Base-by-base conservation (phyloP, 2,113 vertebrate species). In the Haliaeetus leucogaster region DNA sequence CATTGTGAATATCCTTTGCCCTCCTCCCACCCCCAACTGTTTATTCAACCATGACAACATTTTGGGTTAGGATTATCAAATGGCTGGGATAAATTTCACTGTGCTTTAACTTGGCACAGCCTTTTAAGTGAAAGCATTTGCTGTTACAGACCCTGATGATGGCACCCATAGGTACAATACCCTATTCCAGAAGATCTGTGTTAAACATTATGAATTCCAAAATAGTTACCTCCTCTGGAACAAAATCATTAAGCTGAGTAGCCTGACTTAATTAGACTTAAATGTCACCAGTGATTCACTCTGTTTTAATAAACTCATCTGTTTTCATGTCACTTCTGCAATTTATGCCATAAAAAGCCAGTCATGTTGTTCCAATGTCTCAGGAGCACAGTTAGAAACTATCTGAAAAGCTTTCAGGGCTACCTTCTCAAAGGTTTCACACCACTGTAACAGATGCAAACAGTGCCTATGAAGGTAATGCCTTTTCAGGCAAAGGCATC, bases 261-360 rank as follows among this genome's bases (percentile, higher is more conserved):
- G 93, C 67, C 59, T 81, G 93, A 89, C 96, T 96, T 96, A 97
- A 97, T 98, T 95, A 97, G 82, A 95, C 82, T 97, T 95, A 95
- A 97, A 97, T 97, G 89, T 86, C 97, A 97, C 53, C 90, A 78
- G 67, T 93, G 82, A 95, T 66, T 97, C 93, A 86, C 83, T 96
- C 95, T 97, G 92, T 80, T 94, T 98, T 97, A 98, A 97, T 97
- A 97, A 96, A 97, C 77, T 98, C 86, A 73, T 91, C 68, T 94
- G 89, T 98, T 98, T 98, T 96, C 96, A 92, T 79, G 93, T 92
- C 84, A 95, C 86, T 87, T 82, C 67, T 67, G 87, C 96, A 74
- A 94, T 97, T 96, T 97, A 82, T 97, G 94, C 74, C 91, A 84
- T 62, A 86, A 96, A 97, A 61, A 82, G 74, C 53, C 56, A 68